Evolutionary conservation across 2,113 vertebrate genomes (phyloP).

Genomic region (Bubo scandiacus): DNA sequence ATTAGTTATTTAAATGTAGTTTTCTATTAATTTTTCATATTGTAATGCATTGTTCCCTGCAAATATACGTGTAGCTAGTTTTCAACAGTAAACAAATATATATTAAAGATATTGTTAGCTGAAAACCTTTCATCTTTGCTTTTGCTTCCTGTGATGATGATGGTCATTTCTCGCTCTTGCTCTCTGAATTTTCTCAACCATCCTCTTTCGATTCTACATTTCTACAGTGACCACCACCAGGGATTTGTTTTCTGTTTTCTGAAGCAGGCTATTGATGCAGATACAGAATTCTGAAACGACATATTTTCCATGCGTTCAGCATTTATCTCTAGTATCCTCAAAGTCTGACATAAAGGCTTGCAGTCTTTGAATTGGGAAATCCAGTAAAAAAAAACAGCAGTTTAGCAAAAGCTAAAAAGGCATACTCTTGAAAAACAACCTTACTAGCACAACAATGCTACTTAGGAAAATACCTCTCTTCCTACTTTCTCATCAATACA

Average conservation of each 20-base stretch:
- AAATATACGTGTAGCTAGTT: constrained; percentile 14
- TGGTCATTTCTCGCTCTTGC: neutral
- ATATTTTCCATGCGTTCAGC: neutral
- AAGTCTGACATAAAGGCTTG: neutral
- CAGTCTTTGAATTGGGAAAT: neutral
- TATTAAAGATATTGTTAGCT: constrained; percentile 13
- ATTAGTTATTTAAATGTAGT: constrained; percentile 66
- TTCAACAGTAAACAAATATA: constrained; percentile 31
- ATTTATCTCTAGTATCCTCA: neutral
- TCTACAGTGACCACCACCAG: neutral
- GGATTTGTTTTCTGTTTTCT: neutral
- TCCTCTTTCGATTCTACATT: neutral
- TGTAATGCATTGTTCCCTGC: constrained; percentile 47
- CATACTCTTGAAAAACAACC: neutral
- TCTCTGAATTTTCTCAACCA: neutral
- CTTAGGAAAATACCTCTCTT: neutral
- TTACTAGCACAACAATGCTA: neutral
- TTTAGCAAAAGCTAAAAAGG: neutral
- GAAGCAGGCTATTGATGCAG: neutral
- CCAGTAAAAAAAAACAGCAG: neutral
- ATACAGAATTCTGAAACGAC: neutral
- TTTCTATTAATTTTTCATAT: constrained; percentile 65
- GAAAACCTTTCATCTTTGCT: constrained; percentile 12
- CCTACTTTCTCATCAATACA: neutral
- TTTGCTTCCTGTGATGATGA: neutral